Percentiles rank a stretch among this genome's conserved stretches.
phyloP scores from a whole-genome alignment of 1,140 invertebrate species.

The Anoplolepis gracilipes region DNA sequence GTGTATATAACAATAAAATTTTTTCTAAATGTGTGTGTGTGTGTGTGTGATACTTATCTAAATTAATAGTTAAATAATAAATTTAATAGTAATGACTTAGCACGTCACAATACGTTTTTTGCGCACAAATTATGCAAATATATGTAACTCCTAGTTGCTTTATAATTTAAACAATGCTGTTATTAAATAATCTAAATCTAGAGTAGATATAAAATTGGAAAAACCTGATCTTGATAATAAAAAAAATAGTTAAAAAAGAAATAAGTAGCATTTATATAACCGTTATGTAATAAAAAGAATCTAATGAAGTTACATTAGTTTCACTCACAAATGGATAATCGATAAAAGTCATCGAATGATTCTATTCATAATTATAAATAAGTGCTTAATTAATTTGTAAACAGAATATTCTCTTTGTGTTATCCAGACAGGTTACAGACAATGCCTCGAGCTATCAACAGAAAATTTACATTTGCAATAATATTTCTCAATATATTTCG shows the following conservation, averaged over 20 bases:
- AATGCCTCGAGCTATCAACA: not conserved
- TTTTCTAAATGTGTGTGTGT: not conserved
- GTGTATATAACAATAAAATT: not conserved
- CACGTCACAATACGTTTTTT: not conserved
- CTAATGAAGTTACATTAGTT: not conserved
- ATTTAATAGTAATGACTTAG: not conserved
- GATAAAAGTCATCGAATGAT: conserved; percentile 10
- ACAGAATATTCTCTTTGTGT: not conserved
- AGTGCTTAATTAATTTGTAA: not conserved
- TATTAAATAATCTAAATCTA: not conserved
- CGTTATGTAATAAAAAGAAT: not conserved
- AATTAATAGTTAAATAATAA: not conserved
- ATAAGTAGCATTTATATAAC: not conserved
- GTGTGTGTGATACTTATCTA: not conserved
- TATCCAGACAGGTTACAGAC: not conserved
- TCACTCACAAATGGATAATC: not conserved
- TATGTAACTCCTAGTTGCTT: not conserved
- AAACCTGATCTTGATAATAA: not conserved
- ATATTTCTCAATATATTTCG: not conserved
- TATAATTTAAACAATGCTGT: not conserved
- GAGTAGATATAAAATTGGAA: not conserved
- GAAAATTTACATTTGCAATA: not conserved
- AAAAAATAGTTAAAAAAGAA: not conserved
- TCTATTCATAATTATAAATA: not conserved
- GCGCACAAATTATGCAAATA: not conserved